Conservation (phyloP, 2,113 vertebrate species). For the Choloepus hoffmanni region DNA sequence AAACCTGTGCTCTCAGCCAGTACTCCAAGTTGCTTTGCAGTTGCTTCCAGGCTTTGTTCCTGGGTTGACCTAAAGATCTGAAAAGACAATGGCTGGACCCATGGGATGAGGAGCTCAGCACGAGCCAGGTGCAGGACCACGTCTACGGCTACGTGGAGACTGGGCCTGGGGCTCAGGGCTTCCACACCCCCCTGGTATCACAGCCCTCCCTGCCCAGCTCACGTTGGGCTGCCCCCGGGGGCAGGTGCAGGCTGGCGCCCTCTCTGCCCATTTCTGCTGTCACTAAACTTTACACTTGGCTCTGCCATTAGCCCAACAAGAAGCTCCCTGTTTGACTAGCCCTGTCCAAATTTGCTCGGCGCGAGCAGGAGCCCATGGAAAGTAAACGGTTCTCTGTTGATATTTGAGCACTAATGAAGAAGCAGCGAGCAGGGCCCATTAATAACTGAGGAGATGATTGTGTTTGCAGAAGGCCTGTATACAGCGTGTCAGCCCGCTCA, state of each 20-base stretch:
- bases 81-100: neutral
- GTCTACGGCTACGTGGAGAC: fast-evolving
- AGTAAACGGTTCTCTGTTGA: slow-evolving; percentile 84
- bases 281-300: slow-evolving; percentile 66
- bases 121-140: fast-evolving
- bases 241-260: neutral
- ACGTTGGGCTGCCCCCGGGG: neutral
- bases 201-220: neutral
- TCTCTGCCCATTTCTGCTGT: slow-evolving; percentile 46
- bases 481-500: neutral
- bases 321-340: slow-evolving; percentile 82
- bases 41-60: neutral
- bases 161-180: neutral
- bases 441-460: slow-evolving; percentile 50
- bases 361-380: slow-evolving; percentile 65
- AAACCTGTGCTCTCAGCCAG: neutral
- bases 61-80: neutral
- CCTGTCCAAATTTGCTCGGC: slow-evolving; percentile 84
- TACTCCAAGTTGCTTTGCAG: neutral
- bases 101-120: neutral
- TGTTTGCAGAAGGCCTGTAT: slow-evolving; percentile 78
- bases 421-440: slow-evolving; percentile 66
- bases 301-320: slow-evolving; percentile 75
- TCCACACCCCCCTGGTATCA: neutral
- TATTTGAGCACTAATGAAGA: slow-evolving; percentile 83